phyloP scores from a whole-genome alignment of 2,113 vertebrate species.

The Lagopus leucura region DNA sequence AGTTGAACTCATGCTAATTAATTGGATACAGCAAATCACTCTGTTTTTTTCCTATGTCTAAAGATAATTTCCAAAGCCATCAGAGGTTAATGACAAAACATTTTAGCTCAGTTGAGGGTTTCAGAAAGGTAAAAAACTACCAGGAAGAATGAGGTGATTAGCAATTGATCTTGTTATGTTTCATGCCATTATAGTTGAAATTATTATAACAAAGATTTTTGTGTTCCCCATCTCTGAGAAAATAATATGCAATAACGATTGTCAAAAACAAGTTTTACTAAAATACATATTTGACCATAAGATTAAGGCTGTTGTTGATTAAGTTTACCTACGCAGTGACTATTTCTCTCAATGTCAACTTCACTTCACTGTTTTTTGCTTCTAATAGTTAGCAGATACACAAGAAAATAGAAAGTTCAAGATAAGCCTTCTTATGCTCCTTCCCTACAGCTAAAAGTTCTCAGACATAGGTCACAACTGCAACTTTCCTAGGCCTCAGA shows the following conservation, averaged over 20 bases:
- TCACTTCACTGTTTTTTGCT: not conserved
- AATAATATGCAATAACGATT: not conserved
- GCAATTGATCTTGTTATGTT: not conserved
- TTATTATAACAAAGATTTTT: not conserved
- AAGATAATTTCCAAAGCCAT: constrained; percentile 15
- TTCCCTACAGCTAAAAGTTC: not conserved
- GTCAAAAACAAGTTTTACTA: not conserved
- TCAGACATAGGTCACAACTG: not conserved
- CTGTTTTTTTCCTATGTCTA: not conserved
- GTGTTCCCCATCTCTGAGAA: not conserved
- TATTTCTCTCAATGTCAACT: not conserved
- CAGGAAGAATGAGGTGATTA: not conserved
- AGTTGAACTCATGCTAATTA: not conserved
- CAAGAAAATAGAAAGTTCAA: not conserved
- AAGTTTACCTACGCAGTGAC: not conserved
- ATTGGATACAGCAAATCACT: not conserved
- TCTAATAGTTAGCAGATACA: not conserved
- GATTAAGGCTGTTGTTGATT: not conserved
- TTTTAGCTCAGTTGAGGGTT: not conserved
- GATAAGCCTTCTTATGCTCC: not conserved
- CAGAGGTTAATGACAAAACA: not conserved
- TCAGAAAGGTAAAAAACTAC: constrained; percentile 8
- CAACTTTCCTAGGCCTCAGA: not conserved
- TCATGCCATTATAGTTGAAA: not conserved
- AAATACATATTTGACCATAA: not conserved